Conservation (phyloP, 2,888 invertebrate species). For the Thymelicus acteon region DNA sequence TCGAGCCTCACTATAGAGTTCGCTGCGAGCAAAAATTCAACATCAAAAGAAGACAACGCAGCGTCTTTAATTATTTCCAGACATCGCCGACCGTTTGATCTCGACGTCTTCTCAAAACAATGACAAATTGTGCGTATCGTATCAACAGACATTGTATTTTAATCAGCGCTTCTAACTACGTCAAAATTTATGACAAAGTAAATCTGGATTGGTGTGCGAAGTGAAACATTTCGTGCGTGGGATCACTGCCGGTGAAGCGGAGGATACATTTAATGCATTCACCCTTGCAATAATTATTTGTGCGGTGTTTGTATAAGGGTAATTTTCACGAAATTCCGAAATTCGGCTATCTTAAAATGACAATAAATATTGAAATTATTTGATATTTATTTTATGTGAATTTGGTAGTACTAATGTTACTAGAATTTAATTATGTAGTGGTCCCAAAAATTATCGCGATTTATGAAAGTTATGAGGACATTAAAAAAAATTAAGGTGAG, state of each 20-base stretch:
- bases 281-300: conserved; percentile 47
- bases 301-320: conserved; percentile 32
- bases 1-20: conserved; percentile 7
- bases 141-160: conserved; percentile 27
- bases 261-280: conserved; percentile 39
- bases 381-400: too few species aligned
- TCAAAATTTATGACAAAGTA: conserved; percentile 20
- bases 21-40: conserved; percentile 22
- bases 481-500: too few species aligned
- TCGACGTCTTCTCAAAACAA: conserved; percentile 21
- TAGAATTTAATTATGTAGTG: too few species aligned
- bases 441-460: too few species aligned
- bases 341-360: too few species aligned
- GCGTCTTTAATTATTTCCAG: conserved; percentile 23
- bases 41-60: conserved; percentile 11
- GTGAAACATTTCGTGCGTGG: conserved; percentile 18
- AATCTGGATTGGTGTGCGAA: conserved; percentile 11
- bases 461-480: too few species aligned
- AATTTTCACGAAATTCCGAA: too few species aligned
- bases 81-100: conserved; percentile 27
- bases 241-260: conserved; percentile 6
- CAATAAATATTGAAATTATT: too few species aligned
- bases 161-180: conserved; percentile 18
- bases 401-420: too few species aligned
- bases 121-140: conserved; percentile 29